A percentile compares a stretch with the other conserved stretches of the same genome.
Conservation (phyloP, 2,113 vertebrate species). For the rat (Rattus norvegicus) region DNA sequence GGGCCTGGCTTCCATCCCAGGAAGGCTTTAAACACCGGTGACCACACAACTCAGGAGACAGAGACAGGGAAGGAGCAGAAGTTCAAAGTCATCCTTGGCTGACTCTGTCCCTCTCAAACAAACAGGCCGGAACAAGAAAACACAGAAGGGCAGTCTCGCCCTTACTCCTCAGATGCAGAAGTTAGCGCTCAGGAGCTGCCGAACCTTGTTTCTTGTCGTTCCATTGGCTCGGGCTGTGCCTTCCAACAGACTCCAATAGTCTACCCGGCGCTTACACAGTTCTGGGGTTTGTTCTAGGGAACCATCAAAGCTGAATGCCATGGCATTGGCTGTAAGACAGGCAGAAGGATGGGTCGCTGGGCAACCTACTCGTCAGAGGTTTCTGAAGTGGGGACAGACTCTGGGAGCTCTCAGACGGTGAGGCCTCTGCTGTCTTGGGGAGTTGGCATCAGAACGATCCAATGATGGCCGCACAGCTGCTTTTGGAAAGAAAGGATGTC, state of each 20-base stretch:
- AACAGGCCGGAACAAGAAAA: neutral
- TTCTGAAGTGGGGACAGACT: neutral
- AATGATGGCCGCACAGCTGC: neutral
- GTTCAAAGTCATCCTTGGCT: neutral
- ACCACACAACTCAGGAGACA: neutral
- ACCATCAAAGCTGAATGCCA: neutral
- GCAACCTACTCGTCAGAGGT: neutral
- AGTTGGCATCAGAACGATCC: neutral
- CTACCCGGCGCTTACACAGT: neutral
- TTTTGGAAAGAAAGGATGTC: neutral
- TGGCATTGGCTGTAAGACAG: neutral
- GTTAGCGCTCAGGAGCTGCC: neutral
- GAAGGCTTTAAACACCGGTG: neutral
- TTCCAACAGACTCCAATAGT: neutral
- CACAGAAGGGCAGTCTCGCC: neutral
- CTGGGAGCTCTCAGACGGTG: neutral
- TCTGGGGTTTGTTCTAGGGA: neutral
- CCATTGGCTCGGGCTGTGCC: neutral
- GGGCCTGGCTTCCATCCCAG: neutral
- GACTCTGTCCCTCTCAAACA: neutral
- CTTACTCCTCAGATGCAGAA: neutral
- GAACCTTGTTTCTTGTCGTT: neutral
- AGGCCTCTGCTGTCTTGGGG: neutral
- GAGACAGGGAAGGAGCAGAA: neutral
- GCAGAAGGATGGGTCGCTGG: neutral